Evolutionary conservation across 2,797 vertebrate species (phyloP), one percentile per base, ranked within the genome.

Genomic region (Danio tinwini): DNA sequence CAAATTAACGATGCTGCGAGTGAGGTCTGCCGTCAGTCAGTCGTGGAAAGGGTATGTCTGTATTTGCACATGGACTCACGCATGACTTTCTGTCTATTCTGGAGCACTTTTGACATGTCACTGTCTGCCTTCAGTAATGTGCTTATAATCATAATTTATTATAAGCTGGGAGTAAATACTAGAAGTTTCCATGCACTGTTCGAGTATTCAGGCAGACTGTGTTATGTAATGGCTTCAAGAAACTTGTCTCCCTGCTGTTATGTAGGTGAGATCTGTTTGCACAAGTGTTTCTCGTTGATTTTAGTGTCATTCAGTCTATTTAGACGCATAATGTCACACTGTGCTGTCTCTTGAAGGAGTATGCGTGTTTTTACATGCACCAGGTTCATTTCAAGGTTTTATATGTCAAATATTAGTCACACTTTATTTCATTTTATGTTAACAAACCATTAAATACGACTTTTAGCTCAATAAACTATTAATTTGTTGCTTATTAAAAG

Each of bases 41-140:
- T 89, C 87, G 7, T 87, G 88, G 89, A 89, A 89, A 61, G 90
- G 92, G 93, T 94, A 91, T 37, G 93, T 92, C 59, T 49, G 76
- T 61, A 49, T 5, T 10, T 77, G 81, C 87, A 88, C 88, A 79
- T 81, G 86, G 74, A 76, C 67, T 0, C 16, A n/a, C 88, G 83
- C 80, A 88, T 79, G 85, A 89, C 79, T 29, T 59, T 68, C 50
- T 82, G 82, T 80, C 42, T 59, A 44, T 62, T 62, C 16, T 45
- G 6, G 11, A 79, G 59, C 4, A 5, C 16, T 45, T 29, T 5
- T 56, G 16, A 68, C 17, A 37, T 68, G 19, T 53, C 45, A 47
- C 5, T 17, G 1, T 47, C 14, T 17, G 49, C 50, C 29, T 0
- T 53, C 0, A 17, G 14, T 56, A 47, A 55, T 45, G 56, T 29